A percentile compares a stretch with the other conserved stretches of the same genome.
These are phyloP conservation scores for Melanerpes aurifrons DNA, from an alignment of 2,113 vertebrate genomes.

Conservation along the genomic window DNA sequence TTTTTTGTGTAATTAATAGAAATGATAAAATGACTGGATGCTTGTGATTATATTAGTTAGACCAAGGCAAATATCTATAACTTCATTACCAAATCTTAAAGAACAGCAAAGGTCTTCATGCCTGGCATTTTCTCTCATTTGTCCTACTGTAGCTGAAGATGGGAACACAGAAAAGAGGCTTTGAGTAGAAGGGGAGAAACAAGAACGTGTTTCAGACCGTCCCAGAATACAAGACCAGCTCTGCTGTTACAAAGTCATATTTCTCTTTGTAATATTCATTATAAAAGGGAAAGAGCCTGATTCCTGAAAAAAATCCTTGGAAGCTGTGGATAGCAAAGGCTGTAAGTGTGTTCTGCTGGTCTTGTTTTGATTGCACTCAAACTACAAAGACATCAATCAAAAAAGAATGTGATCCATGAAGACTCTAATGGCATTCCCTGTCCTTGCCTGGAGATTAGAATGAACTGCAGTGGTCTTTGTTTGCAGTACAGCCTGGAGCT, in stretches of 20 bases:
- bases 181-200: neutral
- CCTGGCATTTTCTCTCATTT: neutral
- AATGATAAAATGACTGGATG: neutral
- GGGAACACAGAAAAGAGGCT: neutral
- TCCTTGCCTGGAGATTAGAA: neutral
- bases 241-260: neutral
- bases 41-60: neutral
- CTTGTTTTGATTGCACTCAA: neutral
- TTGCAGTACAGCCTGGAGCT: neutral
- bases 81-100: neutral
- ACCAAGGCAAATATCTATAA: neutral
- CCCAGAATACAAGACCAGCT: neutral
- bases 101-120: neutral
- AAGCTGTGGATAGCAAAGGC: neutral
- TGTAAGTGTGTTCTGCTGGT: neutral
- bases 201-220: neutral
- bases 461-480: neutral
- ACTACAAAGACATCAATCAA: neutral
- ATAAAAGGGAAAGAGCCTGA: neutral
- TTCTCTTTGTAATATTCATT: neutral
- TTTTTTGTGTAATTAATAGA: constrained; percentile 1
- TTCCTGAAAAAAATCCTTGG: neutral
- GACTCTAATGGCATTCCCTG: neutral
- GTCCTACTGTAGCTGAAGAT: neutral
- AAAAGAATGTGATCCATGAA: neutral